These are phyloP conservation scores for Temnothorax unifasciatus DNA, from an alignment of 2,888 invertebrate genomes.

Conservation along the genomic window DNA sequence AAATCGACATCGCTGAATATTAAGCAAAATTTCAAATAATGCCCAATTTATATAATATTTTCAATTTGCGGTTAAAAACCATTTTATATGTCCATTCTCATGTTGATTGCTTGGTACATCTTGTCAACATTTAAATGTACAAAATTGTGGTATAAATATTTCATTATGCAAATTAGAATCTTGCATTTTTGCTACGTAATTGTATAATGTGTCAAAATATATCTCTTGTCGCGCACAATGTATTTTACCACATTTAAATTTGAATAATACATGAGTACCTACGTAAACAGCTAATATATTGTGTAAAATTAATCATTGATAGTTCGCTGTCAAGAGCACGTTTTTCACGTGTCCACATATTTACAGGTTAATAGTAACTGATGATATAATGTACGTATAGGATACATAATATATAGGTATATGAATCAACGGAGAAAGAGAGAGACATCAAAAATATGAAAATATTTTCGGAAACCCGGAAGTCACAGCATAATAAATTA, in stretches of 20 bases:
- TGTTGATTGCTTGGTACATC: background rate
- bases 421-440: background rate
- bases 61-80: background rate
- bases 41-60: background rate
- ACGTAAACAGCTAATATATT: background rate
- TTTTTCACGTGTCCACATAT: background rate
- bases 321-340: background rate
- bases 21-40: background rate
- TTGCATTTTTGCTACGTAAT: background rate
- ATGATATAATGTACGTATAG: background rate
- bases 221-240: background rate
- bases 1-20: background rate
- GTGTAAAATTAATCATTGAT: conserved; percentile 40
- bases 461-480: background rate
- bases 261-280: background rate
- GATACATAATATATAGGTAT: background rate
- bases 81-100: background rate
- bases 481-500: background rate
- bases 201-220: background rate
- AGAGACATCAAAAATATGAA: conserved; percentile 2
- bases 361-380: conserved; percentile 26
- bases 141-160: background rate
- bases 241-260: background rate
- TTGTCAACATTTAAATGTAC: background rate
- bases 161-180: conserved; percentile 11